These are phyloP conservation scores for Lampropteryx suffumata DNA, from an alignment of 2,888 invertebrate species.

Conservation along the genomic window DNA sequence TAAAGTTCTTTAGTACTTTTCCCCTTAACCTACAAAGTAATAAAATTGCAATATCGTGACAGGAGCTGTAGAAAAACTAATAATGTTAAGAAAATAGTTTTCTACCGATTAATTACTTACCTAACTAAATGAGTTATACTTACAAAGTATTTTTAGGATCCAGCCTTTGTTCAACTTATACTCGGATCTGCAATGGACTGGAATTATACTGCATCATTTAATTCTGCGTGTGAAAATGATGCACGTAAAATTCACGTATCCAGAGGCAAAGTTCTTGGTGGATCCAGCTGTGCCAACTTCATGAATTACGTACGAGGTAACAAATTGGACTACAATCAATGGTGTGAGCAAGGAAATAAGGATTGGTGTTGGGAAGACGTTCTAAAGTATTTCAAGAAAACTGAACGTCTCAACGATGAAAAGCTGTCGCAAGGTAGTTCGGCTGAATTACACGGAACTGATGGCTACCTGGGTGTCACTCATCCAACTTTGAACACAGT, in stretches of 20 bases:
- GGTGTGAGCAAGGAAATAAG: slow-evolving; percentile 77
- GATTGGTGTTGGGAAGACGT: slow-evolving; percentile 49
- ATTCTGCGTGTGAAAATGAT: not conserved
- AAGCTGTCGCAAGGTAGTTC: not conserved
- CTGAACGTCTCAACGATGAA: slow-evolving; percentile 29
- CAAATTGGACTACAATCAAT: slow-evolving; percentile 81
- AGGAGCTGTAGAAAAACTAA: no score
- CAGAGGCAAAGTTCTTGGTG: slow-evolving; percentile 85
- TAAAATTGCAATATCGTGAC: no score
- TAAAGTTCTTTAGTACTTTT: no score
- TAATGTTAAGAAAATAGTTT: no score
- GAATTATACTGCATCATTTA: slow-evolving; percentile 30
- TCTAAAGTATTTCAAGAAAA: slow-evolving; percentile 45
- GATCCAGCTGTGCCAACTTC: slow-evolving; percentile 84
- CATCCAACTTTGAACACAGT: slow-evolving; percentile 17
- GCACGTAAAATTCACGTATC: slow-evolving; percentile 53
- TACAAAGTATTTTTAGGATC: slow-evolving; percentile 38
- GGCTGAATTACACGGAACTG: slow-evolving; percentile 22
- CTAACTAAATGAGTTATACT: no score
- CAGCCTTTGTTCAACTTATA: slow-evolving; percentile 39
- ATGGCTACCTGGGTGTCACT: slow-evolving; percentile 34
- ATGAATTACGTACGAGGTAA: slow-evolving; percentile 86
- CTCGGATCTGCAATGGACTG: slow-evolving; percentile 36
- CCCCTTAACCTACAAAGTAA: no score
- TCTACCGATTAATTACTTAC: no score